phyloP scores from a whole-genome alignment of 2,113 vertebrate genomes.

The Corythaeola cristata region DNA sequence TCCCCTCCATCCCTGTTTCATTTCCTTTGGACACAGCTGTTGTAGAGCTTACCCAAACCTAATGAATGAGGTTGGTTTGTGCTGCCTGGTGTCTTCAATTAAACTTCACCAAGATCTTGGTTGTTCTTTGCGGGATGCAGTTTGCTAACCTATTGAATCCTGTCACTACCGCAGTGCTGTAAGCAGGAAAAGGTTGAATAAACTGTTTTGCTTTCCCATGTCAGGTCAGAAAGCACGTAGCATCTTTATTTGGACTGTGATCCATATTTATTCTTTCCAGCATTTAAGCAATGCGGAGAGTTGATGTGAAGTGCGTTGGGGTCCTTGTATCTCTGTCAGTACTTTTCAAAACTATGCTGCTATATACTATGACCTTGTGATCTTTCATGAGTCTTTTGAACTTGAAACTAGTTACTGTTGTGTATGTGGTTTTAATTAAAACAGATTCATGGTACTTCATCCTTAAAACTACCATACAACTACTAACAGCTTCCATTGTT shows the following conservation, averaged over 20 bases:
- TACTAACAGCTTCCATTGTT: neutral
- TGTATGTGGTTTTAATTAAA: neutral
- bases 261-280: neutral
- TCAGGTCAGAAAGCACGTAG: neutral
- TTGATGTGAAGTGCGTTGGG: neutral
- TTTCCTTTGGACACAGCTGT: neutral
- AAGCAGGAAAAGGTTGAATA: neutral
- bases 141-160: neutral
- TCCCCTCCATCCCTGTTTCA: neutral
- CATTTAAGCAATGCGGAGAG: neutral
- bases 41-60: neutral
- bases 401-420: neutral
- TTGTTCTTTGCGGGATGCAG: neutral
- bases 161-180: neutral
- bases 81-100: too few relatives aligned
- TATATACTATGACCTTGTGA: neutral
- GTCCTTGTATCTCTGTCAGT: neutral
- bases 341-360: neutral
- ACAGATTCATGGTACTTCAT: neutral
- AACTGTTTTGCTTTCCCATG: neutral
- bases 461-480: neutral
- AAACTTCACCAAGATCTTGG: neutral
- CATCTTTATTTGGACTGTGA: neutral
- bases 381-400: neutral
- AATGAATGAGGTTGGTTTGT: neutral